phyloP scores from a whole-genome alignment of 2,113 vertebrate species.

The Sclerurus mexicanus region DNA sequence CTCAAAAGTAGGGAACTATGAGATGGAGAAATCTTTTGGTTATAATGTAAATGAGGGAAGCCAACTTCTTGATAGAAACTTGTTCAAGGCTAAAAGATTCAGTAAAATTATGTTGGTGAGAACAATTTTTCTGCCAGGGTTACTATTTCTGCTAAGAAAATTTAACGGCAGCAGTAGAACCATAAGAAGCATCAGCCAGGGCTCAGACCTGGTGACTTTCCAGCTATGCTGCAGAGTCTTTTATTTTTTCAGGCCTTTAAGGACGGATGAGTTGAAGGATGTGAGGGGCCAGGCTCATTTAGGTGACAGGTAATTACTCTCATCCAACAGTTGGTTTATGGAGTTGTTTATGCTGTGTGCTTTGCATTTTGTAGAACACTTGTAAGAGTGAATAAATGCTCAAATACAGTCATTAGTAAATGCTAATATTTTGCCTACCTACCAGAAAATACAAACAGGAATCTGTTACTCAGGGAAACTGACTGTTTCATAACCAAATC shows the following conservation, averaged over 20 bases:
- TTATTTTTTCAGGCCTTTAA: slow-evolving; percentile 23
- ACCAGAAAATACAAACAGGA: neutral
- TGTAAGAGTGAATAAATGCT: neutral
- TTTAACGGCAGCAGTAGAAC: slow-evolving; percentile 27
- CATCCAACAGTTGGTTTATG: neutral
- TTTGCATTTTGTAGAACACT: neutral
- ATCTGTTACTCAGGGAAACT: neutral
- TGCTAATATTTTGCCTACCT: neutral
- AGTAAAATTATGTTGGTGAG: neutral
- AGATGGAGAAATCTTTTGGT: neutral
- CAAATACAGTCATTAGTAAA: neutral
- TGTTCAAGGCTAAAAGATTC: neutral
- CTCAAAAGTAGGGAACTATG: neutral
- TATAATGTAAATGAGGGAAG: neutral
- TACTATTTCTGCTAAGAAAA: slow-evolving; percentile 34
- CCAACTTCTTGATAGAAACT: neutral
- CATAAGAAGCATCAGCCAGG: neutral
- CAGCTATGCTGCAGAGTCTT: slow-evolving; percentile 14
- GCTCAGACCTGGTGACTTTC: slow-evolving; percentile 23
- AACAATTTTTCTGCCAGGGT: slow-evolving; percentile 17
- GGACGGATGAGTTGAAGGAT: neutral
- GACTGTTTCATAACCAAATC: neutral
- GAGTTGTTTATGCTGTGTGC: neutral
- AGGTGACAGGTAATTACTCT: neutral
- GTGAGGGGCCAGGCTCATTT: neutral